phyloP scores from a whole-genome alignment of 2,797 vertebrate species.

The Trachurus trachurus region DNA sequence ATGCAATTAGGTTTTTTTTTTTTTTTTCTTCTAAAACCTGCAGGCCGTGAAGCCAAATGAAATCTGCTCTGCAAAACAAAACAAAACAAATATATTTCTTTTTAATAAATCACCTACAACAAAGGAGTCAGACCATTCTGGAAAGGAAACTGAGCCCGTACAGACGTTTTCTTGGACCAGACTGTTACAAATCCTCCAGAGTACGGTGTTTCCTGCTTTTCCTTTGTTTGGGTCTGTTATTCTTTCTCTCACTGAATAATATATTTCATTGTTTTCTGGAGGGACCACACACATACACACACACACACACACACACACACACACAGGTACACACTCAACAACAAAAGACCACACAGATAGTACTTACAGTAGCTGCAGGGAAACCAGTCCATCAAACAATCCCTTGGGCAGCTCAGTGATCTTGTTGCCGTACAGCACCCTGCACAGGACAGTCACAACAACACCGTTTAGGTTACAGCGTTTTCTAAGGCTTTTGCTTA shows the following conservation, averaged over 20 bases:
- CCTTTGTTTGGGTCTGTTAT: slow-evolving; percentile 5
- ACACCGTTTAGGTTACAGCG: slow-evolving; percentile 30
- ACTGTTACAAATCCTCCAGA: not conserved
- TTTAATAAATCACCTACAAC: not conserved
- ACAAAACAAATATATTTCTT: not conserved
- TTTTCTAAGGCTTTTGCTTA: slow-evolving; percentile 14
- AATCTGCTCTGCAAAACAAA: not conserved
- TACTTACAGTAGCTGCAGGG: slow-evolving; percentile 98
- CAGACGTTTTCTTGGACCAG: not conserved
- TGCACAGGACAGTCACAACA: slow-evolving; percentile 80
- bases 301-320: slow-evolving; percentile 6
- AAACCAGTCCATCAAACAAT: slow-evolving; percentile 96
- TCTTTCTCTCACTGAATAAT: slow-evolving; percentile 27
- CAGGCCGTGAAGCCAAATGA: not conserved
- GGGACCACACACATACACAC: not conserved
- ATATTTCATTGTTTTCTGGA: slow-evolving; percentile 22
- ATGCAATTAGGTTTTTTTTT: not conserved
- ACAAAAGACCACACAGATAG: slow-evolving; percentile 26
- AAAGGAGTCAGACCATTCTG: not conserved
- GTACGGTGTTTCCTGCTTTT: not conserved
- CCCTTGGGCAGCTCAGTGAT: slow-evolving; percentile 98
- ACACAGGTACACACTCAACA: slow-evolving; percentile 35
- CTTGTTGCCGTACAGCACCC: slow-evolving; percentile 99
- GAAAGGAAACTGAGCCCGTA: not conserved
- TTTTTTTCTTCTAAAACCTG: not conserved